Conservation (phyloP, 2,113 vertebrate genomes). For the Leptosomus discolor region DNA sequence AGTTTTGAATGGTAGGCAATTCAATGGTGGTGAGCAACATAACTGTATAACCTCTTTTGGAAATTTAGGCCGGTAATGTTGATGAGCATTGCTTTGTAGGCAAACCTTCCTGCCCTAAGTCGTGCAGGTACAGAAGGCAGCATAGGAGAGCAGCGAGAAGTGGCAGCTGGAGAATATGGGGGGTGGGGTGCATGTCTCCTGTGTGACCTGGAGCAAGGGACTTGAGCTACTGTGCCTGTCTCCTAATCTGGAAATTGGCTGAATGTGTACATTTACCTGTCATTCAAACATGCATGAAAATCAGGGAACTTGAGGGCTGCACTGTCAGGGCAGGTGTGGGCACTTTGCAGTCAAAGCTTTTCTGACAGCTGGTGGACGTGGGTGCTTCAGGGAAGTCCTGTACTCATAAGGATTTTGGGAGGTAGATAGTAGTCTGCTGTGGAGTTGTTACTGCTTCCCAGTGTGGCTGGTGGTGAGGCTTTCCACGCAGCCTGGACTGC, state of each 20-base stretch:
- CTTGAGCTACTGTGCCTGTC: not conserved
- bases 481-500: not conserved
- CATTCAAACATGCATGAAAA: not conserved
- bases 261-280: not conserved
- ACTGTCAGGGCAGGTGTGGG: not conserved
- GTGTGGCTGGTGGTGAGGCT: not conserved
- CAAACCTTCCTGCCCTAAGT: not conserved
- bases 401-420: not conserved
- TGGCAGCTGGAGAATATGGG: not conserved
- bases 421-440: not conserved
- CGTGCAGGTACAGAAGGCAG: not conserved
- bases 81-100: not conserved
- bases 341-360: fast-evolving
- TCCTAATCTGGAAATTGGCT: not conserved
- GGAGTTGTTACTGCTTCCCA: not conserved
- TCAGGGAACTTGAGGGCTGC: fast-evolving
- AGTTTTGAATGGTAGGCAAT: not conserved
- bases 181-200: not conserved
- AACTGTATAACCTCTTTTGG: not conserved
- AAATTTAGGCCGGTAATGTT: not conserved
- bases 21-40: not conserved
- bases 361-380: not conserved
- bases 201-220: not conserved
- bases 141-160: fast-evolving
- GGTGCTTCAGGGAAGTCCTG: not conserved